Evolutionary conservation across 2,888 invertebrate species (phyloP).

Genomic region (Andrena dorsata): DNA sequence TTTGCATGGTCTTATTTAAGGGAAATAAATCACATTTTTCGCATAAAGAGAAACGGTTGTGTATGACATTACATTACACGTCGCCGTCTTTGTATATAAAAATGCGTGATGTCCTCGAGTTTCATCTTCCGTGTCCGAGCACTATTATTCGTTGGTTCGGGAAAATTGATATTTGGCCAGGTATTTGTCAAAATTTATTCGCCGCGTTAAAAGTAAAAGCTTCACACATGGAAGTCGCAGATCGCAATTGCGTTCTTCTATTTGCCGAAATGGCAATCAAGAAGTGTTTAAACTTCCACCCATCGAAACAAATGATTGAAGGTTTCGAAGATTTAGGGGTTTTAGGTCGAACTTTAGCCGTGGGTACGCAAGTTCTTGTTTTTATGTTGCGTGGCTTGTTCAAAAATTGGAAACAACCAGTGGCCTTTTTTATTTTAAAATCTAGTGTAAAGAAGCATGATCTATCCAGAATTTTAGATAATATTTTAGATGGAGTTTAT

Average conservation of each 20-base stretch:
- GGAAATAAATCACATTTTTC: too few species aligned
- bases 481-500: not conserved
- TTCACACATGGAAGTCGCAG: not conserved
- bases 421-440: not conserved
- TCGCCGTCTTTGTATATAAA: too few species aligned
- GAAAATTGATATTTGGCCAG: not conserved
- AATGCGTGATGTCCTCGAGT: too few species aligned
- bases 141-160: constrained; percentile 13
- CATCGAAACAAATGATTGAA: constrained; percentile 1
- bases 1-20: too few species aligned
- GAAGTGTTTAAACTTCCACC: not conserved
- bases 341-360: not conserved
- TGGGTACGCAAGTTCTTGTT: not conserved
- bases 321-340: not conserved
- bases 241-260: not conserved
- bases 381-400: constrained; percentile 6
- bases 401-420: not conserved
- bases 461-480: not conserved
- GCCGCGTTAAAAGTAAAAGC: too few species aligned
- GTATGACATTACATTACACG: too few species aligned
- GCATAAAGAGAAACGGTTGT: too few species aligned
- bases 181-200: not conserved
- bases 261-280: constrained; percentile 8
- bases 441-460: not conserved
- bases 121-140: not conserved